Percentiles rank a stretch among this genome's conserved stretches.
These are phyloP conservation scores for Zaprionus gabonicus DNA, from an alignment of 1,140 invertebrate genomes.

Conservation along the genomic window DNA sequence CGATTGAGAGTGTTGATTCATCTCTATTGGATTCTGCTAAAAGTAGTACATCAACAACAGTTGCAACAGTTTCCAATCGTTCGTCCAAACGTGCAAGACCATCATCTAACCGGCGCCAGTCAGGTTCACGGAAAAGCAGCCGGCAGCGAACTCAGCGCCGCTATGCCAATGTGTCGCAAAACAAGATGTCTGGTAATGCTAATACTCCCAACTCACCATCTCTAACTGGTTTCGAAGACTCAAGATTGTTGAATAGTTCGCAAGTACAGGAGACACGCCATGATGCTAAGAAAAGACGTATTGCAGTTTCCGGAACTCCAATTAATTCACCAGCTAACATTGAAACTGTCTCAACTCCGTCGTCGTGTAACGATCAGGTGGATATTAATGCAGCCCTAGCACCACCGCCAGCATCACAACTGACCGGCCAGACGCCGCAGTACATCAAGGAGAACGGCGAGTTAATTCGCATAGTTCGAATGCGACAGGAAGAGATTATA, in stretches of 20 bases:
- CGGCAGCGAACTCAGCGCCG: slow-evolving; percentile 74
- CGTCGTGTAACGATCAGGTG: slow-evolving; percentile 51
- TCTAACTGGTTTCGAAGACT: slow-evolving; percentile 45
- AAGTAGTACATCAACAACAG: slow-evolving; percentile 3
- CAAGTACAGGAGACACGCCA: slow-evolving; percentile 46
- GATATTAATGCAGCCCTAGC: slow-evolving; percentile 67
- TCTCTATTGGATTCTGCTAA: neutral
- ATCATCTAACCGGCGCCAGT: slow-evolving; percentile 55
- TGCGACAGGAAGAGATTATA: slow-evolving; percentile 92
- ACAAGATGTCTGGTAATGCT: neutral
- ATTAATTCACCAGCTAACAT: slow-evolving; percentile 57
- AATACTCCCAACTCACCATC: slow-evolving; percentile 19
- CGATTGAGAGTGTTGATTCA: neutral
- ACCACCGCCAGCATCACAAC: slow-evolving; percentile 38
- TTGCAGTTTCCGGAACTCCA: slow-evolving; percentile 47
- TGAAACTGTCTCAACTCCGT: slow-evolving; percentile 62
- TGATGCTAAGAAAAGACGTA: slow-evolving; percentile 64
- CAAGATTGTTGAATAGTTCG: slow-evolving; percentile 53
- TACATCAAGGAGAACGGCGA: slow-evolving; percentile 87
- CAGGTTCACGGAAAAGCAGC: slow-evolving; percentile 74
- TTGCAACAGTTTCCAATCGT: neutral
- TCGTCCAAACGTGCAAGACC: slow-evolving; percentile 59
- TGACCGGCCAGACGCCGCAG: slow-evolving; percentile 49
- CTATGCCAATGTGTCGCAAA: slow-evolving; percentile 14
- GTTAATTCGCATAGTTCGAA: slow-evolving; percentile 88